A percentile compares a stretch with the other conserved stretches of the same genome.
phyloP scores from a whole-genome alignment of 2,113 vertebrate species.

The Pampusana beccarii region DNA sequence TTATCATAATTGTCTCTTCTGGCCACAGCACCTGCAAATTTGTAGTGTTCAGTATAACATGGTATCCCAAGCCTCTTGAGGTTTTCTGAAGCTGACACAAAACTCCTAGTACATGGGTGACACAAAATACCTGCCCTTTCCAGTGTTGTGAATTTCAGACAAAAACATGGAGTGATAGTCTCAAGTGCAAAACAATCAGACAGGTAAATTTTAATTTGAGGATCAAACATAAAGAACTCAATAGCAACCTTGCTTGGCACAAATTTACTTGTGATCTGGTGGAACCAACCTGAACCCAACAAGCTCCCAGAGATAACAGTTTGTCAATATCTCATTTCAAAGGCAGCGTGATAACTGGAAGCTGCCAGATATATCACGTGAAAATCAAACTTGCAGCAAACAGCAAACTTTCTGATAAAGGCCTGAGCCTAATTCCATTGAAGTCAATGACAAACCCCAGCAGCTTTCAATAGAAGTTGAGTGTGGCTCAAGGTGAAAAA shows the following conservation, averaged over 20 bases:
- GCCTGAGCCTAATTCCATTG: neutral
- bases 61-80: neutral
- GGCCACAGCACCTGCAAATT: neutral
- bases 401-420: constrained; percentile 44
- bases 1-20: neutral
- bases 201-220: neutral
- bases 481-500: constrained; percentile 28
- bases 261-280: constrained; percentile 26
- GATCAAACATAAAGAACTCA: neutral
- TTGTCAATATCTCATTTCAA: constrained; percentile 52
- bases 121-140: neutral
- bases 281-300: neutral
- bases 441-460: constrained; percentile 14
- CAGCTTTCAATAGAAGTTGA: neutral
- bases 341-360: constrained; percentile 34
- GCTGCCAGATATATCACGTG: constrained; percentile 14
- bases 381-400: constrained; percentile 46
- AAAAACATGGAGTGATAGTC: neutral
- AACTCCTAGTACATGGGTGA: neutral
- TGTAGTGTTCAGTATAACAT: neutral
- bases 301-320: constrained; percentile 41
- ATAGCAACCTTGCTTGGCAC: neutral
- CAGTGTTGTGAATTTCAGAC: neutral
- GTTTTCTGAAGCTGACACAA: neutral
- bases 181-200: neutral